Base-by-base conservation (phyloP, 1,140 invertebrate species). In the Wiebesia pumilae region DNA sequence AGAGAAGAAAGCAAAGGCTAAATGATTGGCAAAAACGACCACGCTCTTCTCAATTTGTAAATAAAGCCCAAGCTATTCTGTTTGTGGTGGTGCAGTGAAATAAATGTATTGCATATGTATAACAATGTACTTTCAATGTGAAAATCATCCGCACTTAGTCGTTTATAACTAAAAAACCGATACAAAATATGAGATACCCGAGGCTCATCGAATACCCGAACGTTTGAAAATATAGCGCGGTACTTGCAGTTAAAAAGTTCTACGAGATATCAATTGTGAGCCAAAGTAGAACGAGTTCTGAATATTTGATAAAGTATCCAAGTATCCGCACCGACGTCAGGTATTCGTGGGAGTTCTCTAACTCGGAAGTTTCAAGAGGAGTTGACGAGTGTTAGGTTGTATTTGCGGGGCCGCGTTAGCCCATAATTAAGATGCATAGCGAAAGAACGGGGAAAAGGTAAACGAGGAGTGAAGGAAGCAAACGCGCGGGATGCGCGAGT, bases 11-110 rank as follows among this genome's bases (percentile, higher is more conserved):
- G 69, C 47, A 75, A 43, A n/a, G 4, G n/a, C 2, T 43, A 75
- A n/a, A 75, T 43, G 24, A 75, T 75, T 75, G 43, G 19, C 27
- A 75, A 75, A 75, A 75, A 75, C 38, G 69, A 38, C 69, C 21
- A 43, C 2, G 40, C 43, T 75, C 6, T n/a, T 75, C 43, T 75
- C 40, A 73, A 62, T 3, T 62, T 27, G 24, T 27, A 27, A 62
- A 62, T n/a, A 62, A 62, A 27, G 14, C 9, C 51, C 30, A 73
- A 12, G 7, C 1, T 75, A 40, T 27, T 43, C 43, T 40, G 43
- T 75, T 75, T 38, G 12, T 71, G 19, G 12, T 71, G 19, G 65
- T 35, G 35, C 65, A 69, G n/a, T 69, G 19, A 69, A 69, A 69
- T 69, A 69, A 69, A 69, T 69, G 6, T 33, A 69, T 14, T 35